phyloP scores from a whole-genome alignment of 2,888 invertebrate species.

The Sinopyrophorus schimmeli region DNA sequence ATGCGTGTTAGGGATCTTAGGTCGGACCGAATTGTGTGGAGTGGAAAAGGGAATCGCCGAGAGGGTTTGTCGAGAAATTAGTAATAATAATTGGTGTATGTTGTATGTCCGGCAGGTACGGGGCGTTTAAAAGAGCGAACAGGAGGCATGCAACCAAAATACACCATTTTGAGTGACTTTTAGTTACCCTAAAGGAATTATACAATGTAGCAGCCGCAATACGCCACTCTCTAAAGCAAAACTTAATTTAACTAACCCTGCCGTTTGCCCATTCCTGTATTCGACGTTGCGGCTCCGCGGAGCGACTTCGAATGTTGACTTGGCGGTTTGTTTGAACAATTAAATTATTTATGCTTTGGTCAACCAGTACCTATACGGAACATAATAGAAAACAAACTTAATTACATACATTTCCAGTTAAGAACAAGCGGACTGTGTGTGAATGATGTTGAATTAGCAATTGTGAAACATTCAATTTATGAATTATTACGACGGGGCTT shows the following conservation, averaged over 20 bases:
- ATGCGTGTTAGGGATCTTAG: too few species aligned
- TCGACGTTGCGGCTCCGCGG: conserved; percentile 32
- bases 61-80: conserved; percentile 30
- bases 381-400: conserved; percentile 58
- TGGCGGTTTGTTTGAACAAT: conserved; percentile 48
- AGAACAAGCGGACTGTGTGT: conserved; percentile 52
- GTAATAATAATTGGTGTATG: conserved; percentile 30
- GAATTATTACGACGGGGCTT: conserved; percentile 50
- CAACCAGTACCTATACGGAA: conserved; percentile 51
- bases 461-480: conserved; percentile 57
- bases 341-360: conserved; percentile 54
- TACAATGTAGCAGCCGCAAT: conserved; percentile 47
- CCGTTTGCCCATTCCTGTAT: conserved; percentile 35
- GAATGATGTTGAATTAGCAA: conserved; percentile 55
- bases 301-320: conserved; percentile 31
- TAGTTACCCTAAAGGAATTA: conserved; percentile 48
- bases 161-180: conserved; percentile 47
- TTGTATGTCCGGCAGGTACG: conserved; percentile 30
- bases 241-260: conserved; percentile 53
- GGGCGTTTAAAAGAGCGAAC: conserved; percentile 25
- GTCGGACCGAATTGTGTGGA: too few species aligned
- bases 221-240: conserved; percentile 48
- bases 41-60: conserved; percentile 14
- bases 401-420: conserved; percentile 54
- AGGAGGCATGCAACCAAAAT: conserved; percentile 29